Evolutionary conservation across 2,797 vertebrate species (phyloP), one percentile per base, ranked within the genome.

Genomic region (Paguma larvata): DNA sequence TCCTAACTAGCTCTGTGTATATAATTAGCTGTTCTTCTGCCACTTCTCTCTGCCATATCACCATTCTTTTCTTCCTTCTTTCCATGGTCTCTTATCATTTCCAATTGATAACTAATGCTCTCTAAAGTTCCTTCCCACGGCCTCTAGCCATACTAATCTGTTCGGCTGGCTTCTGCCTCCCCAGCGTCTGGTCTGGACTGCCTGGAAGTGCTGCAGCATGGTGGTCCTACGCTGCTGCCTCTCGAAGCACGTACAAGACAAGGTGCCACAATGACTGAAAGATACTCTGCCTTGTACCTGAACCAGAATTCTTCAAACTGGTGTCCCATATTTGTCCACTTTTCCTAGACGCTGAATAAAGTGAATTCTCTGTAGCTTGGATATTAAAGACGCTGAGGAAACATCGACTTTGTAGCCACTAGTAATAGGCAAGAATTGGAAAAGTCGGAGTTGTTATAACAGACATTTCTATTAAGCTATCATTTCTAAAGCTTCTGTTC

Each of bases 241-340:
- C 41, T 75, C n/a, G n/a, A n/a, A 51, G 15, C 38, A 12, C 14
- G 4, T 32, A 73, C 41, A 34, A 65, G 2, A 86, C 25, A 41
- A 65, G 30, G 73, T 27, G 46, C 23, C 59, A 73, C 23, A 51
- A 44, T 0, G 3, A 80, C 8, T 21, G 27, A 78, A 65, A 91
- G 32, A 5, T 56, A 51, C 56, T 59, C 27, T 27, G 3, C n/a
- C 38, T 56, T 51, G 21, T 51, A 85, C 72, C 79, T 85, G n/a
- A 92, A 89, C n/a, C 48, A 51, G 34, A 95, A 38, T 85, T 38
- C 19, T 80, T 46, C 44, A 89, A 73, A 92, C 27, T 44, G n/a
- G 72, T 27, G 12, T 44, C 27, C 65, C 62, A 3, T 19, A 79
- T 85, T 48, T 79, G 85, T 7, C 59, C 80, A 75, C 48, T 94